Percentiles rank a stretch among this genome's conserved stretches.
These are phyloP conservation scores for Nylanderia fulva DNA, from an alignment of 1,140 invertebrate species.

Conservation along the genomic window DNA sequence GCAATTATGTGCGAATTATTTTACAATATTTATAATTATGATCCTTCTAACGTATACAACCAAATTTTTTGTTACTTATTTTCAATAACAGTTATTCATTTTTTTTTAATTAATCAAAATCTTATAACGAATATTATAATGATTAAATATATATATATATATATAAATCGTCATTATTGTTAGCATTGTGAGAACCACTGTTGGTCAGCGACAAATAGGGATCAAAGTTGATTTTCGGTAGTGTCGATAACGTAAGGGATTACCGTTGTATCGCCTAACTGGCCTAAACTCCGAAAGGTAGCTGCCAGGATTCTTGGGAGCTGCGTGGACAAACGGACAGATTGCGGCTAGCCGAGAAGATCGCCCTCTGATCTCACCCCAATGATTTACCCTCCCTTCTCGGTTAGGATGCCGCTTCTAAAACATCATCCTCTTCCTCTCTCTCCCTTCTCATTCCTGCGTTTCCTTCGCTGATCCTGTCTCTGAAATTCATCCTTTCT, in stretches of 20 bases:
- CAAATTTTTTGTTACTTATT: no score
- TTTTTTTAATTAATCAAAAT: not conserved
- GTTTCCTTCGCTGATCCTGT: conserved; percentile 20
- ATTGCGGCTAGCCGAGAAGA: conserved; percentile 83
- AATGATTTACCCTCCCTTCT: conserved; percentile 53
- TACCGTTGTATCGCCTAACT: conserved; percentile 72
- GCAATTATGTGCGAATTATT: not conserved
- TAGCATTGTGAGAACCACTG: conserved; percentile 16
- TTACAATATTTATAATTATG: not conserved
- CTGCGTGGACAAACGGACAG: conserved; percentile 76
- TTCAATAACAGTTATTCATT: not conserved
- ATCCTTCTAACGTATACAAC: not conserved
- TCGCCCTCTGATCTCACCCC: conserved; percentile 72
- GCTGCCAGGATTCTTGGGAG: conserved; percentile 79
- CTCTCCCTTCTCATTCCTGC: not conserved
- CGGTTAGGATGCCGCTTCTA: conserved; percentile 53
- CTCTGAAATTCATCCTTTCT: conserved; percentile 3
- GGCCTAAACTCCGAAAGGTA: conserved; percentile 81
- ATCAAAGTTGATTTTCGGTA: conserved; percentile 81
- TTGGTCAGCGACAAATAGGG: conserved; percentile 78
- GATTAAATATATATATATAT: not conserved
- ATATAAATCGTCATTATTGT: not conserved
- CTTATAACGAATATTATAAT: not conserved
- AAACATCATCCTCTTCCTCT: conserved; percentile 34
- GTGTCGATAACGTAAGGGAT: conserved; percentile 78